Evolutionary conservation across 2,888 invertebrate genomes (phyloP).

Genomic region (Nemurella pictetii): DNA sequence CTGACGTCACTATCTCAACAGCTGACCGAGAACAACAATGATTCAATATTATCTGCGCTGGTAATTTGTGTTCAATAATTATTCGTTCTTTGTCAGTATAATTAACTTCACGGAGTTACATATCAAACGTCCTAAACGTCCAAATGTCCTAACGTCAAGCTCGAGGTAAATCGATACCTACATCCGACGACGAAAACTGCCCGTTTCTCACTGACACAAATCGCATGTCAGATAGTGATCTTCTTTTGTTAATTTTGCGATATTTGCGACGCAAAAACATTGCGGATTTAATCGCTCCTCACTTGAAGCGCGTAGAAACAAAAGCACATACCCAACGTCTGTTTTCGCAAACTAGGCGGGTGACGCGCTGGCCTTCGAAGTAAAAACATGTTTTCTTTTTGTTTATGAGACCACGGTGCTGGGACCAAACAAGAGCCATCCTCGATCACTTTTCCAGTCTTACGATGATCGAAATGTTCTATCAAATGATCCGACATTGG

Average conservation of each 20-base stretch:
- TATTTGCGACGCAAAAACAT: background rate
- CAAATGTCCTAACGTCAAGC: too few species aligned
- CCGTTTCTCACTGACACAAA: background rate
- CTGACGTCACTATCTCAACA: constrained; percentile 42
- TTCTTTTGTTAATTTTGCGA: background rate
- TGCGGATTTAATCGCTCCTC: background rate
- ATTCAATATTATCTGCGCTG: background rate
- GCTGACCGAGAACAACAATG: constrained; percentile 40
- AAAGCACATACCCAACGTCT: background rate
- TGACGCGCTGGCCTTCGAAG: background rate
- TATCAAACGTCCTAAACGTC: background rate
- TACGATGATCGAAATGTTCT: too few species aligned
- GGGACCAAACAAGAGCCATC: too few species aligned
- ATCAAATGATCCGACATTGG: too few species aligned
- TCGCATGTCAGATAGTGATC: background rate
- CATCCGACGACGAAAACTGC: background rate
- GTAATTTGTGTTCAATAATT: background rate
- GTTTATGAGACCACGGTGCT: too few species aligned
- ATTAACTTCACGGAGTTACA: background rate
- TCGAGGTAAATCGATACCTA: background rate
- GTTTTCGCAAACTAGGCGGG: background rate
- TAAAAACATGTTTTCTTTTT: background rate
- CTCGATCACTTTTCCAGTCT: too few species aligned
- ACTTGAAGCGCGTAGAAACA: background rate
- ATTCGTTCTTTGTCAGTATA: background rate